Conservation (phyloP, 2,113 vertebrate species). For the Tragelaphus imberbis region DNA sequence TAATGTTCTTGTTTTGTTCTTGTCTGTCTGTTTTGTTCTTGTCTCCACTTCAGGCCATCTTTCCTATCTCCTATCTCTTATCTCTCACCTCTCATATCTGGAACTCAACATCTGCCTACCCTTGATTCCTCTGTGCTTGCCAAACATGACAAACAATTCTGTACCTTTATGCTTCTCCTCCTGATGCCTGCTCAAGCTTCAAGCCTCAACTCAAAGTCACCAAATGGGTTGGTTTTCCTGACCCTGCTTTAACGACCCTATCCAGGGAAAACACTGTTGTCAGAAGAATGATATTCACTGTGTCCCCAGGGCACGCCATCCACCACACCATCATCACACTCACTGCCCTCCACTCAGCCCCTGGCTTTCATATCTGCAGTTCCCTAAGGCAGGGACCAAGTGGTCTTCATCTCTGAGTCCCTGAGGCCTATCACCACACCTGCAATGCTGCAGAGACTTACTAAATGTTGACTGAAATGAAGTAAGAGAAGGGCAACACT, state of each 20-base stretch:
- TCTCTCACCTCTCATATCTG: background rate
- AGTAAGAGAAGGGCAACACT: background rate
- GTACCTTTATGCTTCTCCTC: background rate
- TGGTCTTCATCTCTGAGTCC: background rate
- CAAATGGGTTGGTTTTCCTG: background rate
- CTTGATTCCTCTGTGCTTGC: background rate
- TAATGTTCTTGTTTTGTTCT: no score
- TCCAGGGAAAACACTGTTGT: background rate
- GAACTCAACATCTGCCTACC: background rate
- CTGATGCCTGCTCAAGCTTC: background rate
- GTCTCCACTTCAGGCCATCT: background rate
- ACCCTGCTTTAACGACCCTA: background rate
- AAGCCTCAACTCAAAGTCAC: background rate
- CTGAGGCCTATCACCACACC: fast-evolving
- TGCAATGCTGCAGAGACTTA: background rate
- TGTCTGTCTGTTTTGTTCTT: no score
- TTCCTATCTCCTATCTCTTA: background rate
- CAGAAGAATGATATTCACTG: background rate
- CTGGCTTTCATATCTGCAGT: background rate
- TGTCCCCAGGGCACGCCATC: no score
- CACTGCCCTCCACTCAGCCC: background rate
- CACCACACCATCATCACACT: background rate
- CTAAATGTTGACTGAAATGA: background rate
- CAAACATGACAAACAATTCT: background rate
- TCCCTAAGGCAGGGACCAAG: background rate